Evolutionary conservation across 1,140 invertebrate species (phyloP).

Genomic region (Cyclina sinensis): DNA sequence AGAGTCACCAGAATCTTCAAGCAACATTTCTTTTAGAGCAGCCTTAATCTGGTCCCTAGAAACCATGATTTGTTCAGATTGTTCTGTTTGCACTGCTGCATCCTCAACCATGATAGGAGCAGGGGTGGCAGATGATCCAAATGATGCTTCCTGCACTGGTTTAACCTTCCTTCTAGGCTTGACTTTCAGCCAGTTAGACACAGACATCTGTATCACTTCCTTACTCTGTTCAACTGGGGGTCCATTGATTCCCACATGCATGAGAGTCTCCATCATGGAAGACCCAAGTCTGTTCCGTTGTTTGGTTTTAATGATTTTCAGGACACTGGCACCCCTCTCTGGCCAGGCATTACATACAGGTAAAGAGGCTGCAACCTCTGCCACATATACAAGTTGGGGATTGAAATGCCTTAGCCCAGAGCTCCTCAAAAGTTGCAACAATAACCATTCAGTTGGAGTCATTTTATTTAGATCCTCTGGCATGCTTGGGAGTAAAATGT

Average conservation of each 20-base stretch:
- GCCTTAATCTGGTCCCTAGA: background rate
- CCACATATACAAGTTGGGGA: background rate
- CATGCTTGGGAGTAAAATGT: conserved; percentile 29
- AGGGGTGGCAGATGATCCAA: background rate
- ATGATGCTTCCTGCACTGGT: background rate
- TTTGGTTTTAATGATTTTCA: conserved; percentile 49
- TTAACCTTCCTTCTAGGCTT: conserved; percentile 25
- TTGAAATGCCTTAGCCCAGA: background rate
- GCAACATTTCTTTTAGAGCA: conserved; percentile 8
- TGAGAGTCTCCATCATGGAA: conserved; percentile 22
- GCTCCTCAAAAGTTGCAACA: background rate
- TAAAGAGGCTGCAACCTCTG: conserved; percentile 43
- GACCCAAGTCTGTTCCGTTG: background rate
- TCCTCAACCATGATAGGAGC: too few relatives aligned
- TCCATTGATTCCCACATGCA: conserved; percentile 51
- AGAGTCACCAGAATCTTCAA: background rate
- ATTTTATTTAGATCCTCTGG: background rate
- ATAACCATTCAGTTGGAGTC: conserved; percentile 42
- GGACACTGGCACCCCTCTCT: background rate
- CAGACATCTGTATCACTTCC: background rate
- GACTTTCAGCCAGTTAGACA: background rate
- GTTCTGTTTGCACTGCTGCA: background rate
- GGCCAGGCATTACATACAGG: conserved; percentile 49
- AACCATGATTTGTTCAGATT: background rate
- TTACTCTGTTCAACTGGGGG: background rate